A percentile compares a stretch with the other conserved stretches of the same genome.
These are phyloP conservation scores for Cercocebus atys DNA, from an alignment of 2,113 vertebrate species.

Conservation along the genomic window DNA sequence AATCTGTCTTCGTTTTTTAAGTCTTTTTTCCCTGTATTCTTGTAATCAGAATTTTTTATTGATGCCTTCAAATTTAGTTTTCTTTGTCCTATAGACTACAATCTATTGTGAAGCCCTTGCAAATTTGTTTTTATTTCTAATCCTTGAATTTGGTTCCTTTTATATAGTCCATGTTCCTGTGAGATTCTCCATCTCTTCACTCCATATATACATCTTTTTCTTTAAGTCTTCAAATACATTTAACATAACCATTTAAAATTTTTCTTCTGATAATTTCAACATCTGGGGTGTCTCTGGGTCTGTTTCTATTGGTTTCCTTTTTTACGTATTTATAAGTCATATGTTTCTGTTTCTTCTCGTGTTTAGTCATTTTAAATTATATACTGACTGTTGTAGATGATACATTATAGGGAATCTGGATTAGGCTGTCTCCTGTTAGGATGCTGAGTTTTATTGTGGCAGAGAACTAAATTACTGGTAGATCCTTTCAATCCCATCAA, in stretches of 20 bases:
- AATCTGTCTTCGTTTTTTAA: neutral
- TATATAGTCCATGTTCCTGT: neutral
- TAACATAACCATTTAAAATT: neutral
- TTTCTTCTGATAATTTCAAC: neutral
- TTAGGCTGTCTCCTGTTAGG: neutral
- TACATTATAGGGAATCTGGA: neutral
- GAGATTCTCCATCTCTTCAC: neutral
- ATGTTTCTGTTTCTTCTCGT: neutral
- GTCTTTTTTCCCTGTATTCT: neutral
- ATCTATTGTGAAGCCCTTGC: neutral
- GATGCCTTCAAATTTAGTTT: neutral
- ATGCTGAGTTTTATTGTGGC: neutral
- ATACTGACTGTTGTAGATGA: neutral
- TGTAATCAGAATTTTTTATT: neutral
- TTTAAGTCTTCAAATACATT: neutral
- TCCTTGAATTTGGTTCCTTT: neutral
- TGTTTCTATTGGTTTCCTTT: neutral
- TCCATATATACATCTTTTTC: neutral
- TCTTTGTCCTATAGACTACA: neutral
- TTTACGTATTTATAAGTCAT: neutral
- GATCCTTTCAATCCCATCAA: neutral
- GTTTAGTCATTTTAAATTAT: neutral
- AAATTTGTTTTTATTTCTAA: neutral
- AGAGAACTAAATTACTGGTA: neutral
- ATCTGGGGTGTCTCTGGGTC: neutral